Evolutionary conservation across 2,888 invertebrate genomes (phyloP).

Genomic region (Oegoconia quadripuncta): DNA sequence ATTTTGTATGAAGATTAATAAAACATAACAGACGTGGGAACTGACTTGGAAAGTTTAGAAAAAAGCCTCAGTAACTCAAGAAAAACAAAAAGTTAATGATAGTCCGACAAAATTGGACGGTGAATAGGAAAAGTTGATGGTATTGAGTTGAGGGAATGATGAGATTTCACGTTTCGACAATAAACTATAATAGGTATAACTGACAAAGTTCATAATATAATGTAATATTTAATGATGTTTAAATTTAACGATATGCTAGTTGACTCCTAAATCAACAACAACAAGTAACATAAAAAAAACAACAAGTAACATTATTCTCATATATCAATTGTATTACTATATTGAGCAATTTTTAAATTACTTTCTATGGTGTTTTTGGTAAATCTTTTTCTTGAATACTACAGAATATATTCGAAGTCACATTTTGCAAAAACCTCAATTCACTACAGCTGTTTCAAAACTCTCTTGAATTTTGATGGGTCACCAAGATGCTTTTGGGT

Average conservation of each 20-base stretch:
- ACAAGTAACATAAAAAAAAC: too few species aligned
- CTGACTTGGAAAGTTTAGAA: slow-evolving; percentile 9
- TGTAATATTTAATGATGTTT: too few species aligned
- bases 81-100: slow-evolving; percentile 27
- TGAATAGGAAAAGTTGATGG: slow-evolving; percentile 18
- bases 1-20: not conserved
- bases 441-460: slow-evolving; percentile 26
- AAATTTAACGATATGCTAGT: too few species aligned
- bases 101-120: slow-evolving; percentile 15
- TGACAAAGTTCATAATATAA: too few species aligned
- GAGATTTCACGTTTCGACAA: too few species aligned
- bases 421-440: slow-evolving; percentile 10
- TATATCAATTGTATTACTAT: too few species aligned
- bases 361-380: too few species aligned
- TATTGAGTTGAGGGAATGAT: slow-evolving; percentile 15
- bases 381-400: too few species aligned
- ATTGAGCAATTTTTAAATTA: too few species aligned
- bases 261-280: too few species aligned
- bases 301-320: too few species aligned
- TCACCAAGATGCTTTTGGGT: slow-evolving; percentile 43
- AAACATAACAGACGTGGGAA: slow-evolving; percentile 27
- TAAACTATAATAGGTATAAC: slow-evolving; percentile 16
- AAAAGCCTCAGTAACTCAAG: slow-evolving; percentile 22
- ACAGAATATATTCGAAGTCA: not conserved
- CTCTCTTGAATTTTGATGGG: slow-evolving; percentile 35